These are phyloP conservation scores for Chrysocyon brachyurus DNA, from an alignment of 2,797 vertebrate species.

Conservation along the genomic window DNA sequence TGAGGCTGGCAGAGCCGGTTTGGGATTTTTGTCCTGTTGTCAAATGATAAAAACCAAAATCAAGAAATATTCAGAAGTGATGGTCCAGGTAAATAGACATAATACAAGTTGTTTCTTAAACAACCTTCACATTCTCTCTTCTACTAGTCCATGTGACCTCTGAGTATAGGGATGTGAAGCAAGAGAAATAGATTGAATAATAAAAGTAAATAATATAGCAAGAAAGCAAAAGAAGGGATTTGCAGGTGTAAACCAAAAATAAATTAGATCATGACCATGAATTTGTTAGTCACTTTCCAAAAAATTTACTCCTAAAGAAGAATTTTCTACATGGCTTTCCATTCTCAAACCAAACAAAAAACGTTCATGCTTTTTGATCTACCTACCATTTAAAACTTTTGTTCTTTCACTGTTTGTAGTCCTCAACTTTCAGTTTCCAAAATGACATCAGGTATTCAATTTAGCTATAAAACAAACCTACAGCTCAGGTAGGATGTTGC, in stretches of 20 bases:
- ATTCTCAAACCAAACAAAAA: constrained; percentile 1
- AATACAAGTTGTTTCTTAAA: not conserved
- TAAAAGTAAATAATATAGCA: not conserved
- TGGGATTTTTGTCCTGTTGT: not conserved
- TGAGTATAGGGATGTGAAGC: not conserved
- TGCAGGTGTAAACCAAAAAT: not conserved
- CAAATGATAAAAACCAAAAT: not conserved
- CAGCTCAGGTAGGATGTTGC: not conserved
- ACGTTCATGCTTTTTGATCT: not conserved
- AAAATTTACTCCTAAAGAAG: not conserved
- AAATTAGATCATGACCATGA: not conserved
- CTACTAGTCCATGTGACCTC: not conserved
- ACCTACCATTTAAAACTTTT: not conserved
- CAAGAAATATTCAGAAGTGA: not conserved
- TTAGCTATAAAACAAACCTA: constrained; percentile 45
- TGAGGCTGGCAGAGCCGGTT: not conserved
- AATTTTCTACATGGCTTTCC: not conserved
- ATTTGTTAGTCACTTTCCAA: not conserved
- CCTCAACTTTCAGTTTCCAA: not conserved
- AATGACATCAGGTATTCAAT: not conserved
- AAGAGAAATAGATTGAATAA: not conserved
- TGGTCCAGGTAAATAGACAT: not conserved
- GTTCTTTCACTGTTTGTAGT: not conserved
- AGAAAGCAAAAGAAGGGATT: not conserved
- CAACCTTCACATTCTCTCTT: not conserved